phyloP scores from a whole-genome alignment of 2,113 vertebrate genomes.

The Laticauda colubrina region DNA sequence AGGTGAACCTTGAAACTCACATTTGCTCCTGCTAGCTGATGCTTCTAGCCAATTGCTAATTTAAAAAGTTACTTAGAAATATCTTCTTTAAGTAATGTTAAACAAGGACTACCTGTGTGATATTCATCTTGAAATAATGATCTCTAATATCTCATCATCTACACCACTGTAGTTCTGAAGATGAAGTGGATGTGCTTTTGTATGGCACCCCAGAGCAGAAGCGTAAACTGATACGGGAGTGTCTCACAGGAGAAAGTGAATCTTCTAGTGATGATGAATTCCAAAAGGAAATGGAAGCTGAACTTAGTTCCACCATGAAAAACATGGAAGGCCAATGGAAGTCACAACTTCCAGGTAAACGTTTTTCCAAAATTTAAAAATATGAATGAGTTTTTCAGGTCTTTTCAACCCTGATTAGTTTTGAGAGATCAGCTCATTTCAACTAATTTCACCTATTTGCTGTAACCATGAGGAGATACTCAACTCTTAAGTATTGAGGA shows the following conservation, averaged over 20 bases:
- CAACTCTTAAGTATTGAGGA: background rate
- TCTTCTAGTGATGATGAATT: constrained; percentile 95
- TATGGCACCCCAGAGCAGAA: constrained; percentile 92
- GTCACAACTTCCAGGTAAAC: constrained; percentile 61
- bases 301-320: constrained; percentile 86
- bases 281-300: constrained; percentile 96
- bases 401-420: background rate
- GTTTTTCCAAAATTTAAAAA: fast-evolving
- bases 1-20: background rate
- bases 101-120: background rate
- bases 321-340: constrained; percentile 82
- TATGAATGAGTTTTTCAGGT: background rate
- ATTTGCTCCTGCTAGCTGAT: background rate
- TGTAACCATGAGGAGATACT: background rate
- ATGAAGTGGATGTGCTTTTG: constrained; percentile 91
- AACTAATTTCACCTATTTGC: background rate
- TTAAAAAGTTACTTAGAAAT: background rate
- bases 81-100: background rate
- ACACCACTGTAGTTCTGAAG: constrained; percentile 81
- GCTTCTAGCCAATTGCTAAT: background rate
- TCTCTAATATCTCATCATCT: background rate
- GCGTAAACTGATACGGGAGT: constrained; percentile 91
- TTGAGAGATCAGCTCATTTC: background rate
- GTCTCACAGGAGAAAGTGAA: constrained; percentile 93
- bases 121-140: background rate